Base-by-base conservation (phyloP, 2,888 invertebrate genomes). In the Hyposoter dolosus region DNA sequence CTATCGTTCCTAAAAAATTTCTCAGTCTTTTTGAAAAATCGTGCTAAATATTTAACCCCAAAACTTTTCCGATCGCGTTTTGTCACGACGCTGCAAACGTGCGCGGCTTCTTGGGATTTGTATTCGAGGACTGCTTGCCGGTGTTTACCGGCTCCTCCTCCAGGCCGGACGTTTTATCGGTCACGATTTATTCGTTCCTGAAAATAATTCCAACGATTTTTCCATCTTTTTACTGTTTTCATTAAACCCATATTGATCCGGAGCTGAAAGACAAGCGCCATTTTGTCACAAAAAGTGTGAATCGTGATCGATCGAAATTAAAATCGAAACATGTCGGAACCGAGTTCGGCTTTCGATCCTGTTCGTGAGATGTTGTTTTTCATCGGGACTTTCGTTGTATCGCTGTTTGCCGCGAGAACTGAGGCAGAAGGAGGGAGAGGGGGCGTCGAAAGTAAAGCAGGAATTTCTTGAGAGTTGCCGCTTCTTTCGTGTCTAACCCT, bases 261-360 rank as follows among this genome's bases (percentile, higher is more conserved):
- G 32, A 40, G 19, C 35, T 40, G 72, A 32, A 50, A n/a, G 9
- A 56, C 23, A 12, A 23, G 4, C 19, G 23, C 23, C 56, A 56
- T 56, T 56, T 68, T 68, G 56, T 43, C 19, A 68, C 47, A 71
- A 83, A 45, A 80, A 80, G 84, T 72, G 72, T 78, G 81, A 82
- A 82, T 69, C 43, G 50, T 75, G 15, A 78, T 79, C 66, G 65
- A 45, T 45, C 19, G 63, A 71, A 82, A 75, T 79, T 80, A 80
- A 45, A 76, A 85, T 85, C 85, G 76, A 80, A 83, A 75, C 45
- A 53, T 45, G 80, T 17, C 17, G n/a, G 71, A 45, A 28, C 71
- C 45, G 63, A 63, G 63, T 47, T 53, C 23, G 19, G 72, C 40
- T 50, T 50, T 32, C n/a, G n/a, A n/a, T n/a, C 19, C 40, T 35